Percentiles rank a stretch among this genome's conserved stretches.
These are phyloP conservation scores for Xestia xanthographa DNA, from an alignment of 2,888 invertebrate genomes.

Conservation along the genomic window DNA sequence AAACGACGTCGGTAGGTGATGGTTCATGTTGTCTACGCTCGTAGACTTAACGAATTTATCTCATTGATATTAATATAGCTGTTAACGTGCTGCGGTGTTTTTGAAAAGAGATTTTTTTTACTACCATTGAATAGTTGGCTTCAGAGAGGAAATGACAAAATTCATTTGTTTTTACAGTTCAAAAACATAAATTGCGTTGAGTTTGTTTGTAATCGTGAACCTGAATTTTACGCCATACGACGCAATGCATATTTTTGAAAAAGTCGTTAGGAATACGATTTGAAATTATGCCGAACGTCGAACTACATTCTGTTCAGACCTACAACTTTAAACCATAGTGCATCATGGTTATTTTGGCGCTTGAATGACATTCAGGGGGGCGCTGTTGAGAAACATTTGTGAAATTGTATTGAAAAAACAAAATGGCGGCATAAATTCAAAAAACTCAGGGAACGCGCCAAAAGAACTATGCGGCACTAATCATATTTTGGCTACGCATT, in stretches of 20 bases:
- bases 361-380: not conserved
- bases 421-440: not conserved
- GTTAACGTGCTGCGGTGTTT: conserved; percentile 58
- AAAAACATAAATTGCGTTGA: conserved; percentile 1
- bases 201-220: not conserved
- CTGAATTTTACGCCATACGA: no score
- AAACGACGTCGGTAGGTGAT: conserved; percentile 93
- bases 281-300: not conserved
- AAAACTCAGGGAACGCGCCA: not conserved
- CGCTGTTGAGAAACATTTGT: not conserved
- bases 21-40: conserved; percentile 91
- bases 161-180: not conserved
- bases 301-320: not conserved
- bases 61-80: conserved; percentile 74
- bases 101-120: conserved; percentile 35
- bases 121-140: conserved; percentile 32
- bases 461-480: not conserved
- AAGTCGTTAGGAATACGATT: not conserved
- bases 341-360: not conserved
- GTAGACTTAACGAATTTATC: conserved; percentile 78
- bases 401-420: not conserved
- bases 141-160: not conserved
- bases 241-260: not conserved
- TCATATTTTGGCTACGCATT: not conserved
- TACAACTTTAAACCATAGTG: not conserved